Base-by-base conservation (phyloP, 2,888 invertebrate species). In the Arrhopalites spinosus region DNA sequence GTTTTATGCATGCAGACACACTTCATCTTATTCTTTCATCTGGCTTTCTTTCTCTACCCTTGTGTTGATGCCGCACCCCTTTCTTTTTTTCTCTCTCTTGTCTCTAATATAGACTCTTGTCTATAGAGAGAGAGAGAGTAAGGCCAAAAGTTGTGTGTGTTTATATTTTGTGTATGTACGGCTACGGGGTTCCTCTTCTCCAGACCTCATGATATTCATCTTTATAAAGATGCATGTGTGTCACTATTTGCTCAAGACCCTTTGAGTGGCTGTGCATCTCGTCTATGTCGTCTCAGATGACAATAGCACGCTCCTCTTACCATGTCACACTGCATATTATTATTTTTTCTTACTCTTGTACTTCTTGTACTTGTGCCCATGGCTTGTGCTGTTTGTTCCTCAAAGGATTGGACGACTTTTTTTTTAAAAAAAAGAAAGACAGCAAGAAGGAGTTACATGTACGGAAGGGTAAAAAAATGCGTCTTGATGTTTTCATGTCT, bases 401-500 rank as follows among this genome's bases (percentile, higher is more conserved):
- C 25, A 23, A 59, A 59, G 20, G 59, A 59, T 59, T 59, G 59
- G 23, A 27, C 2, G n/a, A n/a, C n/a, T n/a, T 7, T 36, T 36
- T 36, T 36, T 36, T 36, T 36, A 36, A 36, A 36, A 11, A 36
- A 36, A 27, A 59, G 59, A 59, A 20, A 59, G 25, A 59, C 23
- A 59, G 27, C 59, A 59, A 36, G 36, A 36, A 36, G 25, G 59
- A n/a, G 23, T 27, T 59, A 45, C 25, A 67, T 23, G 23, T 50
- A 43, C 13, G 73, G 59, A 47, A 64, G 36, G 25, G n/a, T 7
- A 63, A 43, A 50, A 64, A 36, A 64, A 64, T 15, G 63, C 30
- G 2, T 27, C 27, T 47, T 50, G 47, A 36, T 61, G 29, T 72
- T 61, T 72, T 80, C 79, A 78, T 80, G 81, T 80, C 81, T 80